Evolutionary conservation across 2,113 vertebrate genomes (phyloP).

Genomic region (Tachysurus vachellii): DNA sequence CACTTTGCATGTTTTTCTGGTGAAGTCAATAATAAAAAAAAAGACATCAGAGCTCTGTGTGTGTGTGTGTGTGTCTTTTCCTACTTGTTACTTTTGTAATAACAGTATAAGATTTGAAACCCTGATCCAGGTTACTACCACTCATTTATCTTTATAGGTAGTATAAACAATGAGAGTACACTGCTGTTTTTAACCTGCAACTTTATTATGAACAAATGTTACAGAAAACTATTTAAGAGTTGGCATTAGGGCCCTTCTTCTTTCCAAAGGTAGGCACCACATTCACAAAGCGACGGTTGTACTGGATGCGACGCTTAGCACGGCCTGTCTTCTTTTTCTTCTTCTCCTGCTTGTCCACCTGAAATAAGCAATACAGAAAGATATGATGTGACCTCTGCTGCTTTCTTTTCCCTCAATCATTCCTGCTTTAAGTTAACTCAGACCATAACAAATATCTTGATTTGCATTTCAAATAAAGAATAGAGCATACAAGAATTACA

Average conservation of each 20-base stretch:
- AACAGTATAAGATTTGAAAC: not conserved
- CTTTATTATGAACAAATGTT: conserved; percentile 42
- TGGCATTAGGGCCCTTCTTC: conserved; percentile 83
- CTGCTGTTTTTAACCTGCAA: conserved; percentile 55
- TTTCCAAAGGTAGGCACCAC: conserved; percentile 80
- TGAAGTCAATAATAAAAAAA: not conserved
- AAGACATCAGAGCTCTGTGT: not conserved
- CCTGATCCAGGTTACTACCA: not conserved
- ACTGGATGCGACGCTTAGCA: conserved; percentile 82
- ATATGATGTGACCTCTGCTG: not conserved
- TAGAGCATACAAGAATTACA: not conserved
- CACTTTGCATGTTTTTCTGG: conserved; percentile 26
- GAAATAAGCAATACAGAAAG: not conserved
- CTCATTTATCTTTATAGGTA: not conserved
- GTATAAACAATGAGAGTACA: not conserved
- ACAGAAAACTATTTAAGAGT: conserved; percentile 68
- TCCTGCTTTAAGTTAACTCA: not conserved
- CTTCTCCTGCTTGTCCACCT: conserved; percentile 83
- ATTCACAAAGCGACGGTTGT: conserved; percentile 80
- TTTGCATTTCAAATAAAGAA: not conserved
- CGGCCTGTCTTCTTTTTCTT: conserved; percentile 84
- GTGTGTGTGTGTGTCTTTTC: not conserved
- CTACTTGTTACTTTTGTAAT: not conserved
- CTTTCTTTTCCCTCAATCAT: not conserved
- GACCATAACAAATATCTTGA: not conserved